Conservation (phyloP, 2,888 invertebrate genomes). For the Eurytoma adleriae region DNA sequence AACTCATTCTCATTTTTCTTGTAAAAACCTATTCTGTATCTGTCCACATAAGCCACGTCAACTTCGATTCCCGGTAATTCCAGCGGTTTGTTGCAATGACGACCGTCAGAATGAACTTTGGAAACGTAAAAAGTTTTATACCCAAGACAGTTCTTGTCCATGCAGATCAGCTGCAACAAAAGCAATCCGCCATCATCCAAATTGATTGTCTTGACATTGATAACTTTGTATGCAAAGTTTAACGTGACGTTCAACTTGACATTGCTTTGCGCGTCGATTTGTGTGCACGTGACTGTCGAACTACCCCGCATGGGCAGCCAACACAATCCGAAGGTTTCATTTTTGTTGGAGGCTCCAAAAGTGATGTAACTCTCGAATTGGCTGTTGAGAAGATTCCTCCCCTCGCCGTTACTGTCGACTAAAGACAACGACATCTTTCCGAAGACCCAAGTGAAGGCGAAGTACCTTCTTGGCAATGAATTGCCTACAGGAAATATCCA, state of each 20-base stretch:
- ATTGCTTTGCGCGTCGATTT: neutral
- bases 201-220: neutral
- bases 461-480: constrained; percentile 1
- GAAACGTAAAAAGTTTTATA: constrained; percentile 15
- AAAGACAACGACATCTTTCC: neutral
- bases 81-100: constrained; percentile 22
- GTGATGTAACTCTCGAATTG: neutral
- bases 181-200: constrained; percentile 19
- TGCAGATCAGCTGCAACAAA: constrained; percentile 22
- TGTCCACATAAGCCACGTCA: neutral
- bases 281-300: constrained; percentile 1
- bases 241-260: constrained; percentile 8
- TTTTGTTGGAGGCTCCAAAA: neutral
- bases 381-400: neutral
- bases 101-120: neutral
- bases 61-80: constrained; percentile 17
- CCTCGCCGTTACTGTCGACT: neutral
- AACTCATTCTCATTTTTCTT: neutral
- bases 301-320: constrained; percentile 22
- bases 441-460: neutral
- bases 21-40: constrained; percentile 21
- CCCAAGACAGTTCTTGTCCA: constrained; percentile 17
- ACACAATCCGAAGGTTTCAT: constrained; percentile 8
- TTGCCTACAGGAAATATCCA: neutral
- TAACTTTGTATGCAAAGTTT: constrained; percentile 7